Conservation (phyloP, 2,888 invertebrate species). For the Stegophylla sp. region DNA sequence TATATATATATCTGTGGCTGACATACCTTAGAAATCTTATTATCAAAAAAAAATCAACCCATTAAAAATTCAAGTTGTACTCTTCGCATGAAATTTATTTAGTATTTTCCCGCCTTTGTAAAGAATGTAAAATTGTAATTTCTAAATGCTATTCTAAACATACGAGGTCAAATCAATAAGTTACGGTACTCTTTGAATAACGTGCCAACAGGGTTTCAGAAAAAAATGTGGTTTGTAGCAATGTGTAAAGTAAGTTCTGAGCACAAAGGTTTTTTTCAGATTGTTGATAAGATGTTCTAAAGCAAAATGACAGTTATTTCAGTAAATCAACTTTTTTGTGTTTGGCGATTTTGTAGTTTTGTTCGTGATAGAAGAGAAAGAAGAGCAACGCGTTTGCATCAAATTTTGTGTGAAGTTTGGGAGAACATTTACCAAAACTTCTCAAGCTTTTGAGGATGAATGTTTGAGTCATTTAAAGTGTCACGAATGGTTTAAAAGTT, state of each 20-base stretch:
- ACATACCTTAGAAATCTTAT: too few relatives aligned
- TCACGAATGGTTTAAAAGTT: too few relatives aligned
- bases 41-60: constrained; percentile 7
- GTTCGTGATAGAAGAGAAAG: constrained; percentile 3
- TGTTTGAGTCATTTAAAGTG: neutral
- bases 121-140: neutral
- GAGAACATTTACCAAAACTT: neutral
- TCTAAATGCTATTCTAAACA: neutral
- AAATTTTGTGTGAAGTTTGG: too few relatives aligned
- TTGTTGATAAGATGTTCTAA: neutral
- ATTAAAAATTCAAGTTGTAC: constrained; percentile 11
- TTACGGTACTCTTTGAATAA: neutral
- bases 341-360: constrained; percentile 11
- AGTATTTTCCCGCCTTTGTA: neutral
- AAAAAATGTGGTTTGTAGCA: neutral
- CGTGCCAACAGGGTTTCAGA: neutral
- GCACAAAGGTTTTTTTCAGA: neutral
- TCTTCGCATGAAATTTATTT: neutral
- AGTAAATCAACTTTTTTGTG: neutral
- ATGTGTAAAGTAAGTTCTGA: neutral
- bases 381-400: constrained; percentile 4
- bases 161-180: neutral
- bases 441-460: neutral
- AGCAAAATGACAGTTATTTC: neutral
- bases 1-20: too few relatives aligned